A percentile compares a stretch with the other conserved stretches of the same genome.
Evolutionary conservation across 1,140 invertebrate species (phyloP).

Genomic region (Euwallacea similis): DNA sequence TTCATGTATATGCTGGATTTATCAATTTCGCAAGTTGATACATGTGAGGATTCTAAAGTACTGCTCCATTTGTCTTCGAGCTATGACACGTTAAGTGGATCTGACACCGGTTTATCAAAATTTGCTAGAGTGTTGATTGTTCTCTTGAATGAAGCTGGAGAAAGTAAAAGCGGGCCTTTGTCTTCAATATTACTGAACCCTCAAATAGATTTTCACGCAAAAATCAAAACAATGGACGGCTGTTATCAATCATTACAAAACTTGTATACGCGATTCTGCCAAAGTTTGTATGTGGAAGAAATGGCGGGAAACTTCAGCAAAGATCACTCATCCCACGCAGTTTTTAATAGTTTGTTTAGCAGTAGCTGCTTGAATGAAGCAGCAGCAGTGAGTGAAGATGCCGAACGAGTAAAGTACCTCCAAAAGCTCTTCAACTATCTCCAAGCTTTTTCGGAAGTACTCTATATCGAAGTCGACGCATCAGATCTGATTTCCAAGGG

Average conservation of each 20-base stretch:
- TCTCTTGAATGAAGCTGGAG: slow-evolving; percentile 33
- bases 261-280: slow-evolving; percentile 40
- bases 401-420: slow-evolving; percentile 51
- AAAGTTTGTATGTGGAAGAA: slow-evolving; percentile 26
- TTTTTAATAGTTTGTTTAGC: slow-evolving; percentile 21
- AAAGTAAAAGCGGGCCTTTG: slow-evolving; percentile 35
- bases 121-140: slow-evolving; percentile 42
- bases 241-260: neutral
- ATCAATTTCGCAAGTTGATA: slow-evolving; percentile 37
- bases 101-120: slow-evolving; percentile 33
- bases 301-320: slow-evolving; percentile 42
- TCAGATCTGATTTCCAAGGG: slow-evolving; percentile 53
- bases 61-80: slow-evolving; percentile 40
- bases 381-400: slow-evolving; percentile 24
- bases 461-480: slow-evolving; percentile 54
- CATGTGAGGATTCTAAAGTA: slow-evolving; percentile 37
- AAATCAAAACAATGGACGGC: too few species aligned
- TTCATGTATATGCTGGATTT: slow-evolving; percentile 48
- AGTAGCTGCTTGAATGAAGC: slow-evolving; percentile 37
- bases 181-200: slow-evolving; percentile 39
- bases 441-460: slow-evolving; percentile 52
- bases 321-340: slow-evolving; percentile 44
- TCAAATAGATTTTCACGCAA: neutral
- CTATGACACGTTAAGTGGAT: slow-evolving; percentile 35
- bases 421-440: slow-evolving; percentile 54